A percentile compares a stretch with the other conserved stretches of the same genome.
Evolutionary conservation across 2,888 invertebrate species (phyloP).

Genomic region (Drosophila subsilvestris): DNA sequence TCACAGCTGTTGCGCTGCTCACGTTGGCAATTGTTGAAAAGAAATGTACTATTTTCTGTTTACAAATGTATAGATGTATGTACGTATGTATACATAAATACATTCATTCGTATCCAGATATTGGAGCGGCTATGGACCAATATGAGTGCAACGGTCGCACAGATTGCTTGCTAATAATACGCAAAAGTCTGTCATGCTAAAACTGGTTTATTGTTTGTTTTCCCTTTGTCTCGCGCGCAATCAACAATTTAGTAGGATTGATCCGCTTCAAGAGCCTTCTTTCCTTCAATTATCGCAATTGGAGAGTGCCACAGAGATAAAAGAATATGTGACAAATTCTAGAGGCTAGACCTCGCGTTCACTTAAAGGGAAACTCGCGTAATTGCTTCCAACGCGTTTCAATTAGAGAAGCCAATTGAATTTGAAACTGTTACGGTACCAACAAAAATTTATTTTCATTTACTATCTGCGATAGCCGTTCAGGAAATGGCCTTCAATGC

Average conservation of each 20-base stretch:
- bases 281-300: conserved; percentile 49
- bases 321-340: conserved; percentile 1
- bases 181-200: not conserved
- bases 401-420: conserved; percentile 62
- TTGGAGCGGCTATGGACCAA: not conserved
- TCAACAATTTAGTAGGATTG: conserved; percentile 47
- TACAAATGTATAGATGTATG: not conserved
- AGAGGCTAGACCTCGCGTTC: conserved; percentile 44
- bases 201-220: not conserved
- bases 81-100: too few relatives aligned
- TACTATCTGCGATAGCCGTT: conserved; percentile 24
- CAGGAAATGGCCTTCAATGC: conserved; percentile 61
- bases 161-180: not conserved
- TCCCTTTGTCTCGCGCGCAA: conserved; percentile 7
- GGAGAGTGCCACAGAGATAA: conserved; percentile 18
- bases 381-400: conserved; percentile 67
- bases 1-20: not conserved
- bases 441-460: not conserved
- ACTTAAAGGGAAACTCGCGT: conserved; percentile 42
- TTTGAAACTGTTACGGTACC: conserved; percentile 49
- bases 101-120: not conserved
- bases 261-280: not conserved
- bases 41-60: not conserved
- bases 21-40: not conserved
- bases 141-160: not conserved